Conservation (phyloP, 2,888 invertebrate genomes). For the Podabrus alpinus region DNA sequence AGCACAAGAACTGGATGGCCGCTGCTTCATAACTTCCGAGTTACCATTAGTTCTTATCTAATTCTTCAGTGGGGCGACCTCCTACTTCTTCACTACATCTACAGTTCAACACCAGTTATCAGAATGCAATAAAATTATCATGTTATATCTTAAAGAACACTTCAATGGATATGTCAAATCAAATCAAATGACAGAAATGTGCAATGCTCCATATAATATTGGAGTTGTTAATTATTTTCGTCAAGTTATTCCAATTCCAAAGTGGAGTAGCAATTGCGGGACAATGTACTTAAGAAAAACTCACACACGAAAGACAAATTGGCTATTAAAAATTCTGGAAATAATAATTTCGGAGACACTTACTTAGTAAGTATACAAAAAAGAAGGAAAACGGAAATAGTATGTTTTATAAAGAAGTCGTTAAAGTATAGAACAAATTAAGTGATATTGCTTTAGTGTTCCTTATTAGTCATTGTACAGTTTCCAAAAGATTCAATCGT, state of each 20-base stretch:
- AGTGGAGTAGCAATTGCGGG: neutral
- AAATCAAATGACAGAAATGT: neutral
- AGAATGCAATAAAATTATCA: neutral
- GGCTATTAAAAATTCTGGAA: neutral
- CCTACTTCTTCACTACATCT: conserved; percentile 20
- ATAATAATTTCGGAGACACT: neutral
- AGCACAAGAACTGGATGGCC: conserved; percentile 33
- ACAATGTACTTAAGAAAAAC: neutral
- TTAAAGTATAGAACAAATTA: neutral
- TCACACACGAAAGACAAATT: neutral
- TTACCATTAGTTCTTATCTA: conserved; percentile 17
- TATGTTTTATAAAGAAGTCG: neutral
- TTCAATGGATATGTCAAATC: neutral
- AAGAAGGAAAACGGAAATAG: no score
- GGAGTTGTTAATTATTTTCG: neutral
- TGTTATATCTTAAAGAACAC: neutral
- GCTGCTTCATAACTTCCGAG: conserved; percentile 12
- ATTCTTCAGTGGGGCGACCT: conserved; percentile 22
- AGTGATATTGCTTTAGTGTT: neutral
- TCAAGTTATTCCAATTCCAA: neutral
- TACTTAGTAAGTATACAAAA: no score
- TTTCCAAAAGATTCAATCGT: neutral
- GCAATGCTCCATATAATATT: neutral
- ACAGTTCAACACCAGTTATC: neutral
- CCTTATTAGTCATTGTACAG: neutral